A percentile compares a stretch with the other conserved stretches of the same genome.
phyloP scores from a whole-genome alignment of 2,113 vertebrate species.

The Malurus cyaneus region DNA sequence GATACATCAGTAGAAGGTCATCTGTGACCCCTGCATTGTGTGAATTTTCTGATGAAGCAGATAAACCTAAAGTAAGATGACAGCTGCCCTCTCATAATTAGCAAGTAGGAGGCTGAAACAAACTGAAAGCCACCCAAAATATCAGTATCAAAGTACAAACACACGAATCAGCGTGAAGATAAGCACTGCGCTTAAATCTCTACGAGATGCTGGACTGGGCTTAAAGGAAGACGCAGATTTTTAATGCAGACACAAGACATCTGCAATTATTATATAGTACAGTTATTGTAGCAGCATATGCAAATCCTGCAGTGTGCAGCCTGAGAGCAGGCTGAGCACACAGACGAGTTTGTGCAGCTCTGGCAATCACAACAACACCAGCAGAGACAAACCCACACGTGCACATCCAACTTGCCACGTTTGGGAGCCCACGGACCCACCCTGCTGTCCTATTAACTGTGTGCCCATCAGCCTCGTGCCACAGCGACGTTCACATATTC shows the following conservation, averaged over 20 bases:
- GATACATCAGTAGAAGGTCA: slow-evolving; percentile 38
- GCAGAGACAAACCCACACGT: not conserved
- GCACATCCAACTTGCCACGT: accelerated
- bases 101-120: not conserved
- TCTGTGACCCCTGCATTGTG: slow-evolving; percentile 26
- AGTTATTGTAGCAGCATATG: slow-evolving; percentile 4
- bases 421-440: not conserved
- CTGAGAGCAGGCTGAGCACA: not conserved
- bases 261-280: not conserved
- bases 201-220: not conserved
- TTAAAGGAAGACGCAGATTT: not conserved
- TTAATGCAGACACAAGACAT: slow-evolving; percentile 17
- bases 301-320: not conserved
- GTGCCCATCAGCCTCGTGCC: not conserved
- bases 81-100: slow-evolving; percentile 38
- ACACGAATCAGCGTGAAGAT: not conserved
- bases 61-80: slow-evolving; percentile 11
- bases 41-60: not conserved
- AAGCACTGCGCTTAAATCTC: not conserved
- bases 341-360: not conserved
- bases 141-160: not conserved
- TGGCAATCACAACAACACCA: not conserved
- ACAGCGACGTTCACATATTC: accelerated
- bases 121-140: slow-evolving; percentile 35
- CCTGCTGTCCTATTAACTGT: not conserved